Percentiles rank a stretch among this genome's conserved stretches.
Conservation (phyloP, 2,797 vertebrate genomes). For the Gallinago stenura region DNA sequence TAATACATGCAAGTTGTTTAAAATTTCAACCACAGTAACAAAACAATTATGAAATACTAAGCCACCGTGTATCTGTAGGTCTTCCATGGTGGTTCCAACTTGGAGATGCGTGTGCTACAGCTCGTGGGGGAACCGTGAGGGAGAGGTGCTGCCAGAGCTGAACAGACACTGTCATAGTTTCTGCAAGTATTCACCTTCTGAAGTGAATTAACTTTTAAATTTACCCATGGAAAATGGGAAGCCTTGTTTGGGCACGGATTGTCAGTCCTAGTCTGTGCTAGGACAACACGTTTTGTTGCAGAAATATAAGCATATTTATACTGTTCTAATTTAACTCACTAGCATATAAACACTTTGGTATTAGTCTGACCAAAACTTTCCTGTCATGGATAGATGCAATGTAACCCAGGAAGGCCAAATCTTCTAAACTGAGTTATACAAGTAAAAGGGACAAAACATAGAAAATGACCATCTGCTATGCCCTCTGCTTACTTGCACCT, state of each 20-base stretch:
- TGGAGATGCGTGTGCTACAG: background rate
- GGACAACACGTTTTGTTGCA: background rate
- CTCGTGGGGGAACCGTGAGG: background rate
- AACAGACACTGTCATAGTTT: background rate
- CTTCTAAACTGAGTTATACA: background rate
- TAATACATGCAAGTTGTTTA: background rate
- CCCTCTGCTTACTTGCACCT: background rate
- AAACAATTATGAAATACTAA: background rate
- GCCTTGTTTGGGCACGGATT: background rate
- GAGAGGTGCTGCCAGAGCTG: background rate
- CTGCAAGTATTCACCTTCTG: background rate
- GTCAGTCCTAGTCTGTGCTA: background rate
- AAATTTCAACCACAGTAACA: background rate
- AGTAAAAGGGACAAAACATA: background rate
- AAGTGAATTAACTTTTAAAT: background rate
- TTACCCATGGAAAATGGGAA: background rate
- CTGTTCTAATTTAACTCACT: background rate
- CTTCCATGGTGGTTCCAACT: fast-evolving
- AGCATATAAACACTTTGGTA: background rate
- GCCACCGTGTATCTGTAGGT: background rate
- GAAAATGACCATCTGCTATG: background rate
- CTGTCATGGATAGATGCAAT: background rate
- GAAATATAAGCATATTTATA: background rate
- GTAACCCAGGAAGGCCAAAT: background rate
- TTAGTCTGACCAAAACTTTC: background rate